Conservation (phyloP, 2,797 vertebrate species). For the Octomys mimax region DNA sequence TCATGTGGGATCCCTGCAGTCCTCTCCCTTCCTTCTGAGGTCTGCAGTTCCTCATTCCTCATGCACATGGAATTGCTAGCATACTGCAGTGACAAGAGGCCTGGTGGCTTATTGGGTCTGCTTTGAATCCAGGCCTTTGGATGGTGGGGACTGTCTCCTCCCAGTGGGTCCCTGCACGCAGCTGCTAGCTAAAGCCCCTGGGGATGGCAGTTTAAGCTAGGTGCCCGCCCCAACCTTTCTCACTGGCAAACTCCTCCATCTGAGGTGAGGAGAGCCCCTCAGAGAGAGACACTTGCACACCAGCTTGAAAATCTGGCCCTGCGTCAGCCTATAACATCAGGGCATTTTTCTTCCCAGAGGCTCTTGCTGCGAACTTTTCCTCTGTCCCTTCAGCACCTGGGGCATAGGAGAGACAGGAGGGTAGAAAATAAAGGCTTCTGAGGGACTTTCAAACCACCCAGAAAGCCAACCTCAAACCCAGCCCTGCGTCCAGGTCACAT, state of each 20-base stretch:
- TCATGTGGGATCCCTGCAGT: constrained; percentile 34
- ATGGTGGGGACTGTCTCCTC: background rate
- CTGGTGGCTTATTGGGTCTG: constrained; percentile 70
- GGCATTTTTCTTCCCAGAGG: constrained; percentile 74
- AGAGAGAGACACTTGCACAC: constrained; percentile 39
- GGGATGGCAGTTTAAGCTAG: constrained; percentile 51
- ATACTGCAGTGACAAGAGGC: background rate
- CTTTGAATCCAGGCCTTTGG: background rate
- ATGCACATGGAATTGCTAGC: constrained; percentile 66
- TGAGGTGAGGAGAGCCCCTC: constrained; percentile 62
- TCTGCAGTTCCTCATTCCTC: constrained; percentile 52
- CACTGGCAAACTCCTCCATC: constrained; percentile 47
- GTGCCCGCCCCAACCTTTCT: constrained; percentile 22
- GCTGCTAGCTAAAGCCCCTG: constrained; percentile 32
- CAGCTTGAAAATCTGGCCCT: constrained; percentile 55
- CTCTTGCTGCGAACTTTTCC: constrained; percentile 58
- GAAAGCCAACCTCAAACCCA: constrained; percentile 76
- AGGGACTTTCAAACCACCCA: constrained; percentile 77
- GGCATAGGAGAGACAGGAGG: background rate
- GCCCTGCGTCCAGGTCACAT: constrained; percentile 65
- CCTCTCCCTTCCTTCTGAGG: background rate
- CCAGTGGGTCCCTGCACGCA: constrained; percentile 39
- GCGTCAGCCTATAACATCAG: constrained; percentile 44
- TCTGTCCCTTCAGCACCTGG: constrained; percentile 42
- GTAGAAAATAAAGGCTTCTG: constrained; percentile 69